A percentile compares a stretch with the other conserved stretches of the same genome.
phyloP scores from a whole-genome alignment of 1,140 invertebrate genomes.

The Danaus melanippus region DNA sequence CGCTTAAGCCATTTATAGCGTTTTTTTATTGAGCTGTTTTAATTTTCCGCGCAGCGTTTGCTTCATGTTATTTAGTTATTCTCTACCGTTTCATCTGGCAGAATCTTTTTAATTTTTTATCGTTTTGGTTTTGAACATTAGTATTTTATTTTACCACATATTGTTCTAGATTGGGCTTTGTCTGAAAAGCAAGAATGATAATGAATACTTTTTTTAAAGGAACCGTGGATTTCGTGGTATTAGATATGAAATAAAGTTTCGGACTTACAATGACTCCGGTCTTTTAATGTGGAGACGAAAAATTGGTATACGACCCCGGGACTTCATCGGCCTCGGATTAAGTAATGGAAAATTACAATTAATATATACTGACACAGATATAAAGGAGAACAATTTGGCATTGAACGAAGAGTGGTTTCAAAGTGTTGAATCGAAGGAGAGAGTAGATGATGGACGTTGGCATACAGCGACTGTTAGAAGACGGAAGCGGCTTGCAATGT shows the following conservation, averaged over 20 bases:
- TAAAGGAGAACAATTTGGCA: conserved; percentile 49
- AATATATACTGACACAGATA: conserved; percentile 65
- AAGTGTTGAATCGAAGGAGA: conserved; percentile 68
- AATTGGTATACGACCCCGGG: conserved; percentile 60
- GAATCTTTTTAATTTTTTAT: too few species aligned
- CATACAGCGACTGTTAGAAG: conserved; percentile 79
- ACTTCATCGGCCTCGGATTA: conserved; percentile 67
- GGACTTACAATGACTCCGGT: conserved; percentile 77
- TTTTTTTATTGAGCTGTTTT: too few species aligned
- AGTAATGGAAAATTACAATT: conserved; percentile 61
- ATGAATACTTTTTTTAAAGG: conserved; percentile 48
- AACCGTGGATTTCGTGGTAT: conserved; percentile 78
- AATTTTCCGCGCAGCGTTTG: too few species aligned
- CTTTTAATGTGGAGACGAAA: conserved; percentile 78
- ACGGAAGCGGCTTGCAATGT: conserved; percentile 77
- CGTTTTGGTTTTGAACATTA: too few species aligned
- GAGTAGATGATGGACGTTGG: conserved; percentile 82
- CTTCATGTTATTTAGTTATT: too few species aligned
- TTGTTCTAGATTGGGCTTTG: too few species aligned
- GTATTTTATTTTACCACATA: too few species aligned
- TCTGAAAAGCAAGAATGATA: too few species aligned
- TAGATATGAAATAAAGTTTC: conserved; percentile 80
- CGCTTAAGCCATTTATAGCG: too few species aligned
- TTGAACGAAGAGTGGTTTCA: conserved; percentile 65
- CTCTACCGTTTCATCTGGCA: too few species aligned